Evolutionary conservation across 2,888 invertebrate species (phyloP).

Genomic region (Ophion obscuratus): DNA sequence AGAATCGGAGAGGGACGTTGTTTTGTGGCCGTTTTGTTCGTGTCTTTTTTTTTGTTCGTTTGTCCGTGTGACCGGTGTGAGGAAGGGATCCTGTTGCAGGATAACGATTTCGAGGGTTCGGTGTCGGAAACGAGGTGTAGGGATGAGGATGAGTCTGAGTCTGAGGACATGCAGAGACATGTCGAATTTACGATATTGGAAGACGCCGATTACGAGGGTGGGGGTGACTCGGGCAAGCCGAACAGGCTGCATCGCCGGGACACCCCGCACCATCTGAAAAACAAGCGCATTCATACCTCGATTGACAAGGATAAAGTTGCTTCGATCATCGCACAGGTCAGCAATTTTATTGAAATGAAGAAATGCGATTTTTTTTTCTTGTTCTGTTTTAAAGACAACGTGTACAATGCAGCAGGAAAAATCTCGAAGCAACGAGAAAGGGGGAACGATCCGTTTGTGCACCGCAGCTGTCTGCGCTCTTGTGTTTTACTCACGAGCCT

Average conservation of each 20-base stretch:
- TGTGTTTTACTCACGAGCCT: slow-evolving; percentile 55
- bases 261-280: slow-evolving; percentile 99
- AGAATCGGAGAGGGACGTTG: slow-evolving; percentile 9
- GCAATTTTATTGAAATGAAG: slow-evolving; percentile 70
- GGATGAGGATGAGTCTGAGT: slow-evolving; percentile 87
- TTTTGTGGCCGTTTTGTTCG: slow-evolving; percentile 11
- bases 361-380: too few relatives aligned
- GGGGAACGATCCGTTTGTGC: slow-evolving; percentile 48
- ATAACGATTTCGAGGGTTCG: slow-evolving; percentile 84
- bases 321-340: slow-evolving; percentile 89
- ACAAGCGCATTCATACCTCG: slow-evolving; percentile 93
- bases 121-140: slow-evolving; percentile 87
- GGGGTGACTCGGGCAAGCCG: slow-evolving; percentile 85
- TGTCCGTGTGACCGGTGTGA: slow-evolving; percentile 60
- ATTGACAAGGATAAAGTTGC: slow-evolving; percentile 90
- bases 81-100: slow-evolving; percentile 76
- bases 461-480: slow-evolving; percentile 64
- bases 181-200: slow-evolving; percentile 82
- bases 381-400: slow-evolving; percentile 4
- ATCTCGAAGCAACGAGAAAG: slow-evolving; percentile 52
- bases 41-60: slow-evolving; percentile 43
- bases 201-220: slow-evolving; percentile 84
- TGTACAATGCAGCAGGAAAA: slow-evolving; percentile 24
- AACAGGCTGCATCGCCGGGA: slow-evolving; percentile 94
- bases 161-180: slow-evolving; percentile 86